Percentiles rank a stretch among this genome's conserved stretches.
Evolutionary conservation across 2,888 invertebrate species (phyloP).

Genomic region (Rhagophthalmus giganteus): DNA sequence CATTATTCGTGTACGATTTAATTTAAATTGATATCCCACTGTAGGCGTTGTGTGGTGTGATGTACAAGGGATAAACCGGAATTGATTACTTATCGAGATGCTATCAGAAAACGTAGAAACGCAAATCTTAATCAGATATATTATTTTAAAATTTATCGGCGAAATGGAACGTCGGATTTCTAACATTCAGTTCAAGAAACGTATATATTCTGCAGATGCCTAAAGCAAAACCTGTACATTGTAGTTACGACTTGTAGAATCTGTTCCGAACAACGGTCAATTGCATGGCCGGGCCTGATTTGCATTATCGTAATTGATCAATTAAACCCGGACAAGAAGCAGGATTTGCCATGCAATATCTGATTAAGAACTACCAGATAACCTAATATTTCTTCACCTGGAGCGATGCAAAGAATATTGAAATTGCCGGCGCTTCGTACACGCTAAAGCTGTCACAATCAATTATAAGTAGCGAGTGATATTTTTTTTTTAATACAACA

Average conservation of each 20-base stretch:
- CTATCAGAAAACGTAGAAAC: conserved; percentile 5
- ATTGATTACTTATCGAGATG: conserved; percentile 10
- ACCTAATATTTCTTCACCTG: conserved; percentile 6
- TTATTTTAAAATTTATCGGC: too few relatives aligned
- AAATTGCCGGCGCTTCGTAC: too few relatives aligned
- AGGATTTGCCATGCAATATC: conserved; percentile 21
- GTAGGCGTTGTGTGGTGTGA: conserved; percentile 12
- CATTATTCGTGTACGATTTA: conserved; percentile 9
- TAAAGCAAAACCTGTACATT: conserved; percentile 19
- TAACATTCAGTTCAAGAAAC: conserved; percentile 26
- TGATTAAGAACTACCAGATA: conserved; percentile 21
- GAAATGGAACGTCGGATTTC: background rate
- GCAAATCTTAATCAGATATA: too few relatives aligned
- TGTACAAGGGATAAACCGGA: conserved; percentile 2
- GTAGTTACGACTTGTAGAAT: conserved; percentile 22
- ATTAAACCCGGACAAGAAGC: conserved; percentile 23
- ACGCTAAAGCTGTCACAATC: too few relatives aligned
- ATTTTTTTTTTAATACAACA: too few relatives aligned
- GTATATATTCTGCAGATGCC: conserved; percentile 25
- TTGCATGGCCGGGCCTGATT: conserved; percentile 28
- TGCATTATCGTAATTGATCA: conserved; percentile 34
- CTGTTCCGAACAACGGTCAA: conserved; percentile 27
- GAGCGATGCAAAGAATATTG: conserved; percentile 4
- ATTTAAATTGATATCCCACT: conserved; percentile 5
- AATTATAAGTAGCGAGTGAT: too few relatives aligned